Evolutionary conservation across 2,888 invertebrate species (phyloP), one percentile per base, ranked within the genome.

Genomic region (Atrina japonica): DNA sequence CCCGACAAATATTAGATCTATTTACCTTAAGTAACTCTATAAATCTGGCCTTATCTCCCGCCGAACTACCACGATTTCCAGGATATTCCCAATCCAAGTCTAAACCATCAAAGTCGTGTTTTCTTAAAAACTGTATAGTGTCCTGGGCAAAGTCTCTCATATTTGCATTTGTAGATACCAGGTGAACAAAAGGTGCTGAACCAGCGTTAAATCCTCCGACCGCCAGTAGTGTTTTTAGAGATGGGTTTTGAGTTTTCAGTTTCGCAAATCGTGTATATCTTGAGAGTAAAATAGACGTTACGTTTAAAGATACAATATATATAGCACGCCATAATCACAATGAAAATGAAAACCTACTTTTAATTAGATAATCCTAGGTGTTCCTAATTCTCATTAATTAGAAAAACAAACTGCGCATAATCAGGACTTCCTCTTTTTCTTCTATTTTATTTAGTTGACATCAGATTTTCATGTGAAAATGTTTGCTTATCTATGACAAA

Each of bases 121-220:
- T 66, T 47, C 85, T 73, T 35, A 87, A 68, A 74, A 81, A 88
- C 14, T 66, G 29, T 0, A 88, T 78, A 9, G 80, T 55, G 3
- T 77, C 76, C 9, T 52, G 68, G n/a, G 85, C 83, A 67, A 89
- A 89, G 21, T 83, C 81, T 27, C 56, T 50, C 7, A 86, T 72
- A 68, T 77, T 79, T 5, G 74, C 72, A 11, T 59, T 67, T 0
- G 84, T 73, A 5, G 81, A 67, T 21, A 86, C 85, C 83, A 89
- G 85, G 6, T 64, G 43, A 6, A 84, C 82, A 74, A 88, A 88
- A 14, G 84, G 93, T 30, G 94, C 94, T 0, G 94, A 93, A 0
- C 97, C 97, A 90, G 97, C 96, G 0, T 96, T 96, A 97, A 97
- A 97, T 0, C 98, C 98, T n/a, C 98, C 98, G 61, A 98, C 90